Evolutionary conservation across 2,888 invertebrate species (phyloP).

Genomic region (Tromatobia lineatoria): DNA sequence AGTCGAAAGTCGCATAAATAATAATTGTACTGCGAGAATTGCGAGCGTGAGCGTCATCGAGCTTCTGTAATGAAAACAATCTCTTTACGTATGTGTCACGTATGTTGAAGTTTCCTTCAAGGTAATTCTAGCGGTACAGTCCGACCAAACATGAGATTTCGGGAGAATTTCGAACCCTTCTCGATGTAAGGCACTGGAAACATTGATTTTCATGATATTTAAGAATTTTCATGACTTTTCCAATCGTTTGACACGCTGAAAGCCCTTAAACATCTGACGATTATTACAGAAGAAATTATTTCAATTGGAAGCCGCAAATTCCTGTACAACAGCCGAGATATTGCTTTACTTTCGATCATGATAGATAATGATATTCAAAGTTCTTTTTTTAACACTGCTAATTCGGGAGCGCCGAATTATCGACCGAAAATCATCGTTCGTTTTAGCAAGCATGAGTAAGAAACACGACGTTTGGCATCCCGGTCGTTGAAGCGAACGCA

Average conservation of each 20-base stretch:
- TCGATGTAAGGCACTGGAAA: no score
- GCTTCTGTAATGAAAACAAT: constrained; percentile 16
- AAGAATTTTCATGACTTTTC: no score
- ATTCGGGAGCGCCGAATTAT: neutral
- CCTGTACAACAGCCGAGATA: neutral
- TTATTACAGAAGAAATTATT: no score
- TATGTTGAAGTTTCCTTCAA: neutral
- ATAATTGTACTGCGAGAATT: neutral
- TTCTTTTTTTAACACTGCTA: neutral
- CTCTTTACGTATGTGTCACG: neutral
- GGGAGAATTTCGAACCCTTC: no score
- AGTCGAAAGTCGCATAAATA: constrained; percentile 34
- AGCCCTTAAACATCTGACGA: no score
- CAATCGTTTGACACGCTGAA: no score
- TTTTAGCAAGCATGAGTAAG: constrained; percentile 1
- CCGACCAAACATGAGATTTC: no score
- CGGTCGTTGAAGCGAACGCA: constrained; percentile 1
- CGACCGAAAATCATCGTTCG: neutral
- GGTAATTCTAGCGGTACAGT: no score
- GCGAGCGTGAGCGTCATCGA: neutral
- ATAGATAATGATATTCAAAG: neutral
- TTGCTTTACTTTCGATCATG: no score
- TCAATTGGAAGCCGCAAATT: no score
- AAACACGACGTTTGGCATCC: neutral
- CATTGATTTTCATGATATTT: no score